A percentile compares a stretch with the other conserved stretches of the same genome.
Evolutionary conservation across 2,113 vertebrate genomes (phyloP).

Genomic region (Macquaria ambigua): DNA sequence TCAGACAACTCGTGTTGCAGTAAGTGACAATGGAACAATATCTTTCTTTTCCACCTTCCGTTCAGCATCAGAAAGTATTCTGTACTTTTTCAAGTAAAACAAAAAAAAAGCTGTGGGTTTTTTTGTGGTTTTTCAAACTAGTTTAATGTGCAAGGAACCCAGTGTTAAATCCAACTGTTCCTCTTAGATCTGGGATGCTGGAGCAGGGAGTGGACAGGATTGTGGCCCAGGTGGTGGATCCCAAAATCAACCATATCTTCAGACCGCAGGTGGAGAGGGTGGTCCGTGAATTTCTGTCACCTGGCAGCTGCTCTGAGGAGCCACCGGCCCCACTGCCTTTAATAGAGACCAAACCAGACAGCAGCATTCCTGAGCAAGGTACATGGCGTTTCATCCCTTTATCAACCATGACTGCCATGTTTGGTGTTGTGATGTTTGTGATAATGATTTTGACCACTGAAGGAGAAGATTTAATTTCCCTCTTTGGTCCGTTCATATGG

Average conservation of each 20-base stretch:
- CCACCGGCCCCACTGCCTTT: constrained; percentile 60
- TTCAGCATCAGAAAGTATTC: not conserved
- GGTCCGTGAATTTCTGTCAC: constrained; percentile 95
- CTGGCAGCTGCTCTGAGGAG: constrained; percentile 89
- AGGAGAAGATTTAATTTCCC: not conserved
- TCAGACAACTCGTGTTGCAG: constrained; percentile 97
- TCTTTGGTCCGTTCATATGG: too few relatives aligned
- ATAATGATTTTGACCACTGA: not conserved
- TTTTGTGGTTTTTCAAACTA: not conserved
- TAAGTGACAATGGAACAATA: constrained; percentile 81
- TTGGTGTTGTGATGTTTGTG: not conserved
- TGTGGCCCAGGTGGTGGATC: constrained; percentile 98
- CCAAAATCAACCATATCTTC: constrained; percentile 98
- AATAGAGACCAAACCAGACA: constrained; percentile 86
- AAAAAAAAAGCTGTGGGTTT: not conserved
- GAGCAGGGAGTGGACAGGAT: constrained; percentile 99
- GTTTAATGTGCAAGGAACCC: not conserved
- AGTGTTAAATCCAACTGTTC: constrained; percentile 6
- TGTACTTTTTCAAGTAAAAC: not conserved
- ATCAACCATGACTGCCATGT: not conserved
- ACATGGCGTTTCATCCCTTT: constrained; percentile 3
- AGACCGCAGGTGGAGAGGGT: constrained; percentile 97
- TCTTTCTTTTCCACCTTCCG: not conserved
- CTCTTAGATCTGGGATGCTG: constrained; percentile 96
- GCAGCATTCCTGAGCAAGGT: constrained; percentile 85